Evolutionary conservation across 2,797 vertebrate genomes (phyloP), one percentile per base, ranked within the genome.

Genomic region (Pangasius larnaudii): DNA sequence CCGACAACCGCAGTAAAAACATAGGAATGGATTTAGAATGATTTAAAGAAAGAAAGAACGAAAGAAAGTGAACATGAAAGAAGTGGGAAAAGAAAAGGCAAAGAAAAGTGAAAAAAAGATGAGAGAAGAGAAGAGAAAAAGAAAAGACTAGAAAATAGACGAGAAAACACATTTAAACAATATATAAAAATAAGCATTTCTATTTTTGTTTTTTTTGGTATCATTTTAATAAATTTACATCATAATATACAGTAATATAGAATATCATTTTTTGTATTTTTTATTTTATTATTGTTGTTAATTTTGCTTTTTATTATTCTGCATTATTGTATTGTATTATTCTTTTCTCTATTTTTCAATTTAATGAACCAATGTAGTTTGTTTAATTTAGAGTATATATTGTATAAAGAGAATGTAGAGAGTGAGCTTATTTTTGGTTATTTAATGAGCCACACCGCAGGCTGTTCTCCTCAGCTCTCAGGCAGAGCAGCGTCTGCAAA

Each of bases 401-500:
- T 39, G 69, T 72, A 46, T 72, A 42, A 72, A 11, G 36, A 39
- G 24, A 42, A 67, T 67, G 63, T 0, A 14, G 8, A 33, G 10
- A 69, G 71, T 27, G 39, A 42, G 36, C 4, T 7, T 39, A 39
- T 51, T 46, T 30, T 19, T 30, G 0, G 18, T 58, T 33, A 63
- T 82, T 63, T 63, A 63, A 82, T 30, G 24, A 82, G 80, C 36
- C 18, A 42, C 36, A 79, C 85, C 4, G 24, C 78, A 89, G 65
- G 88, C 86, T 61, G 69, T 46, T 84, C 56, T 61, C 82, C 78
- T 84, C n/a, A 88, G 42, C 72, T 58, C 46, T 16, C 18, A 85
- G 36, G 46, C 72, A 58, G 74, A 71, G 27, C 79, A 59, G 58
- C 11, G 46, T 77, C 56, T 74, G 67, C 85, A 91, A 89, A 88